These are phyloP conservation scores for Erebia ligea DNA, from an alignment of 2,888 invertebrate genomes.

Conservation along the genomic window DNA sequence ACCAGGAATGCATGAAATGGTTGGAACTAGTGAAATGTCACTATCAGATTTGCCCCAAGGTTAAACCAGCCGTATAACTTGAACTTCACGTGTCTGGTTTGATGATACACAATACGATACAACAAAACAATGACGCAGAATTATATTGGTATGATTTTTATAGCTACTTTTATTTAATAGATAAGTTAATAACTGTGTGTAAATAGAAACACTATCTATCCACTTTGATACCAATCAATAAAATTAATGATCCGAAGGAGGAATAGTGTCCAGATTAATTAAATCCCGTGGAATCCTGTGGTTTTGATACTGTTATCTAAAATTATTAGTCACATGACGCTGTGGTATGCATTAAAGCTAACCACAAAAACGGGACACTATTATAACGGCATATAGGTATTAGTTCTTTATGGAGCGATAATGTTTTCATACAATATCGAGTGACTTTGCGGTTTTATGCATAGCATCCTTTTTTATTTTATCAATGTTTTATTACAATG, in stretches of 20 bases:
- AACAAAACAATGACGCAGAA: background rate
- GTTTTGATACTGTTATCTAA: constrained; percentile 53
- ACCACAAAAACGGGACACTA: constrained; percentile 55
- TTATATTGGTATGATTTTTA: background rate
- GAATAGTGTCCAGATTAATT: constrained; percentile 12
- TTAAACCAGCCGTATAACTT: background rate
- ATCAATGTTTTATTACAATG: background rate
- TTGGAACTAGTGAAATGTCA: background rate
- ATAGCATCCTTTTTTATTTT: background rate
- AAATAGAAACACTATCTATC: constrained; percentile 2
- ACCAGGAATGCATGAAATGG: constrained; percentile 57
- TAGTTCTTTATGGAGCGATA: constrained; percentile 38
- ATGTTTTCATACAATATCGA: constrained; percentile 10
- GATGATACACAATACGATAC: background rate
- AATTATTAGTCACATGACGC: constrained; percentile 49
- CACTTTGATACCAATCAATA: constrained; percentile 6
- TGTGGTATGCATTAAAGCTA: constrained; percentile 47
- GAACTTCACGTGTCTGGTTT: background rate
- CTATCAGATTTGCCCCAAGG: background rate
- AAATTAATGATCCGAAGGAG: background rate
- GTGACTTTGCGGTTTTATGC: constrained; percentile 2
- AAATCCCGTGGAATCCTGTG: constrained; percentile 46
- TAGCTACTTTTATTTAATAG: too few species aligned
- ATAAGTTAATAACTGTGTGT: background rate
- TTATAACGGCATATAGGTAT: constrained; percentile 51